Percentiles rank a stretch among this genome's conserved stretches.
phyloP scores from a whole-genome alignment of 2,113 vertebrate genomes.

The Ibidorhyncha struthersii region DNA sequence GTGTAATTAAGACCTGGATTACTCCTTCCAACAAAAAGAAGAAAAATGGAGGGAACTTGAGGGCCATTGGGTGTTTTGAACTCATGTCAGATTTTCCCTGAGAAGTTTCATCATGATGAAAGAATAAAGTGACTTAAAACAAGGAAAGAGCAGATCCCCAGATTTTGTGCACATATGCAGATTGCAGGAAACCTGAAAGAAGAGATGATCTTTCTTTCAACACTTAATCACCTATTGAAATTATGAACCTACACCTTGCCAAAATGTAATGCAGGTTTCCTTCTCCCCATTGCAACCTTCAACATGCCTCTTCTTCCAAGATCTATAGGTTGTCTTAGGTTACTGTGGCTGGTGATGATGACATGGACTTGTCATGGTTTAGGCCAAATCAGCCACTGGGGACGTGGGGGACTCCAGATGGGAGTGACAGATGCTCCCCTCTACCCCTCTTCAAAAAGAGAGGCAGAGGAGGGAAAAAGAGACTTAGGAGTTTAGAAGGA shows the following conservation, averaged over 20 bases:
- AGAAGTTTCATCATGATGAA: neutral
- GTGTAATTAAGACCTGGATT: neutral
- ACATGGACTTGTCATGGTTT: too few species aligned
- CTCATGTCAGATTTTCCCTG: neutral
- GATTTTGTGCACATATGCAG: neutral
- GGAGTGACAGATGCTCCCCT: too few species aligned
- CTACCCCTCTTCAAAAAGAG: too few species aligned
- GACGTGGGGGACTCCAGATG: too few species aligned
- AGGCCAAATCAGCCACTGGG: too few species aligned
- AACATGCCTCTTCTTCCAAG: neutral
- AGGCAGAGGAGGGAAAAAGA: too few species aligned
- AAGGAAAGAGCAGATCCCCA: neutral
- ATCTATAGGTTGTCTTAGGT: neutral
- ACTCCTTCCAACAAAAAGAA: neutral
- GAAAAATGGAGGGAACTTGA: neutral
- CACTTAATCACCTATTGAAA: neutral
- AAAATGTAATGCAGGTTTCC: neutral
- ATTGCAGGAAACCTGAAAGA: neutral
- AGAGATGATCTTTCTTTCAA: neutral
- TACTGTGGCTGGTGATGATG: neutral
- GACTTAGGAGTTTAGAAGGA: too few species aligned
- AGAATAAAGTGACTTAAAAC: neutral
- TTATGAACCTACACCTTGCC: neutral
- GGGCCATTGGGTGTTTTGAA: neutral
- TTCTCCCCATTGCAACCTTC: neutral